Percentiles rank a stretch among this genome's conserved stretches.
Conservation (phyloP, 2,888 invertebrate species). For the Oconnorella tubifera region DNA sequence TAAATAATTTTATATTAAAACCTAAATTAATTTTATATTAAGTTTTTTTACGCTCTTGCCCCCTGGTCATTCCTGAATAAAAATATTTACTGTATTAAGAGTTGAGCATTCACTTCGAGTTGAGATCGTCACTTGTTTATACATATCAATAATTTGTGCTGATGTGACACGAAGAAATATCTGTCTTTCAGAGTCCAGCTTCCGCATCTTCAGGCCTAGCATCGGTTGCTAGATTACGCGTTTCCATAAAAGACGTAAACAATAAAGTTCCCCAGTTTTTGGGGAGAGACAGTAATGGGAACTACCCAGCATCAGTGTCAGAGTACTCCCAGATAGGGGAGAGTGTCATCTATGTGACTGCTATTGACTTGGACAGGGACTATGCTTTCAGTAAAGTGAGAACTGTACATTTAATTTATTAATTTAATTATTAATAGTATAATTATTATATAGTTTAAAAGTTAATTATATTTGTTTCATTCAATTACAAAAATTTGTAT, state of each 20-base stretch:
- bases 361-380: conserved; percentile 81
- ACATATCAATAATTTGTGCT: too few relatives aligned
- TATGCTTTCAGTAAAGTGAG: conserved; percentile 23
- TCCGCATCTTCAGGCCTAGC: neutral
- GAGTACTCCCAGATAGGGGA: conserved; percentile 89
- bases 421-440: conserved; percentile 5
- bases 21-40: too few relatives aligned
- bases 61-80: too few relatives aligned
- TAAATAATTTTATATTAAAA: too few relatives aligned
- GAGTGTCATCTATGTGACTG: conserved; percentile 85
- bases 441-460: neutral
- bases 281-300: conserved; percentile 30
- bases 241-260: conserved; percentile 77
- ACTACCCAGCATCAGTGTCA: conserved; percentile 56
- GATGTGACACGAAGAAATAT: too few relatives aligned
- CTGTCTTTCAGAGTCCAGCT: neutral
- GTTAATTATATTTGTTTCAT: too few relatives aligned
- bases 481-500: too few relatives aligned
- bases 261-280: conserved; percentile 88
- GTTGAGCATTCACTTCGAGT: too few relatives aligned
- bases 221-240: conserved; percentile 17
- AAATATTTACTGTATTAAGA: too few relatives aligned
- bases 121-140: too few relatives aligned
- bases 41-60: too few relatives aligned
- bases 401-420: neutral